Evolutionary conservation across 2,113 vertebrate species (phyloP), one percentile per base, ranked within the genome.

Genomic region (Mesembrinibis cayennensis): DNA sequence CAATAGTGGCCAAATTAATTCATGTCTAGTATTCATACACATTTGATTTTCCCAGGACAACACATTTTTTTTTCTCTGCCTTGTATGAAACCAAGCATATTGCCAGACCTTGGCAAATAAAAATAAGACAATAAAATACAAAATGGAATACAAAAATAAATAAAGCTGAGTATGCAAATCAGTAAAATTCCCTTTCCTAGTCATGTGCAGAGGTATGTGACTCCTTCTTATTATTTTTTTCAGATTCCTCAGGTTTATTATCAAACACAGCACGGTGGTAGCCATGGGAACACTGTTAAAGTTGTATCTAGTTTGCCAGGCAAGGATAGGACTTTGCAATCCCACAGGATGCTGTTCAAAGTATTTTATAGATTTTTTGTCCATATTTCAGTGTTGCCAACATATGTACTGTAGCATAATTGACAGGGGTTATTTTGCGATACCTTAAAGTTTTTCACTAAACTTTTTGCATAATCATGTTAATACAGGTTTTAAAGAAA

Each of bases 261-360:
- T 84, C 67, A 93, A 97, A 76, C 92, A 83, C 47, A 76, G 79
- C 88, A 94, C 0, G 2, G 55, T 34, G 38, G 93, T 94, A 90
- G 38, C 65, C 93, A 94, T 95, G 84, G 82, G 92, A 96, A 95
- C 79, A 19, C 65, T 89, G 69, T 73, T 97, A 90, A 96, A 87
- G 59, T 85, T 91, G 36, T 44, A 83, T 65, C 71, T 82, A 72
- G 55, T 94, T 97, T 92, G 55, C 40, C 69, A 89, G 55, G 47
- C 59, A 58, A 88, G 45, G 67, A 58, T 38, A 91, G 53, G 25
- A 83, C 32, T 97, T 96, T 55, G 55, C 19, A 95, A 8, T 86
- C 81, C 56, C 84, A 78, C 23, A 90, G 59, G 67, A 87, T 62
- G 40, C 34, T 79, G 11, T 61, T 82, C 38, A 52, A 81, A 90